Evolutionary conservation across 2,113 vertebrate genomes (phyloP).

Genomic region (Xyliphius kryptos): DNA sequence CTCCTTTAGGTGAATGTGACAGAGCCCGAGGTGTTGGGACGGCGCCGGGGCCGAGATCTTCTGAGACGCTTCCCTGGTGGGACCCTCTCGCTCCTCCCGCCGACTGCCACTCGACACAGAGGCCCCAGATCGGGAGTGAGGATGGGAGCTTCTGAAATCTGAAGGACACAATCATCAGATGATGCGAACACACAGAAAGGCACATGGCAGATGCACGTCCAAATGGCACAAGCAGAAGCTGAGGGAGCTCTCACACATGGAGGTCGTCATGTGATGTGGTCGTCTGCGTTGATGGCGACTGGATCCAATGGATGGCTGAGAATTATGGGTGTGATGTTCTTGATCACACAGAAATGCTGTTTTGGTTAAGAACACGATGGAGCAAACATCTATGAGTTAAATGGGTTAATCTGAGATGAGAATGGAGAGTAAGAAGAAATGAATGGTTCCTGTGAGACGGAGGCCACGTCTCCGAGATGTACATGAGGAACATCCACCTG

Average conservation of each 20-base stretch:
- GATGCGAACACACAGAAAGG: slow-evolving; percentile 60
- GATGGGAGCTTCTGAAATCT: slow-evolving; percentile 90
- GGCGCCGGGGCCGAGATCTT: slow-evolving; percentile 64
- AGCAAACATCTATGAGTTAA: slow-evolving; percentile 33
- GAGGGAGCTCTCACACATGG: slow-evolving; percentile 57
- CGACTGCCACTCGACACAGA: slow-evolving; percentile 75
- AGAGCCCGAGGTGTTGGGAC: slow-evolving; percentile 88
- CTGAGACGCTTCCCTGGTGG: slow-evolving; percentile 65
- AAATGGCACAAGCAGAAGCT: slow-evolving; percentile 59
- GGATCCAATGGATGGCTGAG: slow-evolving; percentile 49
- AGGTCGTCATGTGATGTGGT: slow-evolving; percentile 59
- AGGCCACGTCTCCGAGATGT: slow-evolving; percentile 43
- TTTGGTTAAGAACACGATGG: no score
- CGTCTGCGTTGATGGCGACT: slow-evolving; percentile 51
- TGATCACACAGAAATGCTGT: slow-evolving; percentile 42
- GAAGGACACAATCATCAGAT: slow-evolving; percentile 77
- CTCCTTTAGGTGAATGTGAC: slow-evolving; percentile 90
- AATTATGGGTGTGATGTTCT: slow-evolving; percentile 37
- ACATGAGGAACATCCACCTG: background rate
- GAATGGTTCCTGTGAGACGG: slow-evolving; percentile 50
- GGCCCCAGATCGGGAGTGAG: slow-evolving; percentile 67
- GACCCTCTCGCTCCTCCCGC: slow-evolving; percentile 78
- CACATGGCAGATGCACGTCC: slow-evolving; percentile 54
- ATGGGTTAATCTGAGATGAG: slow-evolving; percentile 31
- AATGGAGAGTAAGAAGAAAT: slow-evolving; percentile 53